phyloP scores from a whole-genome alignment of 1,140 invertebrate genomes.

The Theocolax elegans region DNA sequence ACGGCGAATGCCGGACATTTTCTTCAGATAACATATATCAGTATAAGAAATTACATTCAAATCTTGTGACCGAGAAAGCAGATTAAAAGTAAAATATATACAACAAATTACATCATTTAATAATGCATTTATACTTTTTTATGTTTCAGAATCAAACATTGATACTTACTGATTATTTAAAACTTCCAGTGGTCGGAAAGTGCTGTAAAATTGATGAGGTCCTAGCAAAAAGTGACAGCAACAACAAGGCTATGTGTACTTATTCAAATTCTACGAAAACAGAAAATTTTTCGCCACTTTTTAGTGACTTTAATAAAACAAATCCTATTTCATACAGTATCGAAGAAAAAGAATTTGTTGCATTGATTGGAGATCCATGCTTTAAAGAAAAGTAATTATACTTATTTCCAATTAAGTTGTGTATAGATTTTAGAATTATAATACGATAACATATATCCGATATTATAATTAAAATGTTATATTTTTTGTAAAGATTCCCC shows the following conservation, averaged over 20 bases:
- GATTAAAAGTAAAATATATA: no score
- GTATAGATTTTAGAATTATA: no score
- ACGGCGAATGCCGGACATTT: no score
- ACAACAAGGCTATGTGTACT: conserved; percentile 40
- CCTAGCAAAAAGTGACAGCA: conserved; percentile 43
- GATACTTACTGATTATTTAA: conserved; percentile 38
- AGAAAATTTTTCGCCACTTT: conserved; percentile 60
- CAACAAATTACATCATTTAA: not conserved
- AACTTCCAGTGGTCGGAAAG: conserved; percentile 57
- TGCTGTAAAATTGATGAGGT: conserved; percentile 55
- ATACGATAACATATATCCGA: no score
- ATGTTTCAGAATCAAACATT: conserved; percentile 46
- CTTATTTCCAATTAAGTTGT: no score
- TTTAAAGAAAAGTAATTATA: conserved; percentile 67
- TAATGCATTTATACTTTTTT: not conserved
- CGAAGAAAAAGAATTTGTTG: conserved; percentile 65
- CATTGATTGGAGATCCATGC: conserved; percentile 70
- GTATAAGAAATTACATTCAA: no score
- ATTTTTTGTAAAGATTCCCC: no score
- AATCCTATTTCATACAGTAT: conserved; percentile 64
- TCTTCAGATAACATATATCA: no score
- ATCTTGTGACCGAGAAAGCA: no score
- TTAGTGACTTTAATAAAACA: conserved; percentile 68
- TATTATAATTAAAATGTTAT: no score
- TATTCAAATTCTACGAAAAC: conserved; percentile 11